Evolutionary conservation across 2,888 invertebrate genomes (phyloP).

Genomic region (Cosmopolites sordidus): DNA sequence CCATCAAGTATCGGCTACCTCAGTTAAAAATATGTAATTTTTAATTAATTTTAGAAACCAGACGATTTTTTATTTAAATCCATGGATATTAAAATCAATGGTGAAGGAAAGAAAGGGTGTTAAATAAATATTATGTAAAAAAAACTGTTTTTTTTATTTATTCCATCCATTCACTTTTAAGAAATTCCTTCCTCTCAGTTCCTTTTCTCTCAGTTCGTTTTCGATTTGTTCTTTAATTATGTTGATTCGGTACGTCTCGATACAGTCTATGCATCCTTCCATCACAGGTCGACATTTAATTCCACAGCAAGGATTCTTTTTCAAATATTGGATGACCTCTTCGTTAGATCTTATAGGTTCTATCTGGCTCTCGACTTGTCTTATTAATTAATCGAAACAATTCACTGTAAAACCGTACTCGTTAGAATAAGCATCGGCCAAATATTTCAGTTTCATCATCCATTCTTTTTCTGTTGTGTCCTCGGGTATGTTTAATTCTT

Average conservation of each 20-base stretch:
- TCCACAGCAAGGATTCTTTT: constrained; percentile 30
- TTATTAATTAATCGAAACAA: constrained; percentile 32
- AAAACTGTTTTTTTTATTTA: constrained; percentile 4
- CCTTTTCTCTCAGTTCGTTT: constrained; percentile 25
- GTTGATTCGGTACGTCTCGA: constrained; percentile 36
- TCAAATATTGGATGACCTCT: constrained; percentile 25
- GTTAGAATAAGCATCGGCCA: constrained; percentile 54
- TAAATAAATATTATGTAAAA: too few species aligned
- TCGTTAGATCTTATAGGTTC: constrained; percentile 15
- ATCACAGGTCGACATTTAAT: constrained; percentile 36
- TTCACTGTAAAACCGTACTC: constrained; percentile 46
- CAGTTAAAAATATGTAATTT: too few species aligned
- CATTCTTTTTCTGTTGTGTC: constrained; percentile 26
- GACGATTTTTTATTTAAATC: too few species aligned
- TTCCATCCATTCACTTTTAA: constrained; percentile 15
- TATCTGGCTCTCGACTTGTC: constrained; percentile 30
- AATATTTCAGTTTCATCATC: constrained; percentile 37
- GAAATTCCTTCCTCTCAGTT: constrained; percentile 25
- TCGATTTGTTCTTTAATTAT: constrained; percentile 34
- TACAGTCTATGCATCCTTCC: constrained; percentile 38
- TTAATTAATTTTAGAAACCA: too few species aligned
- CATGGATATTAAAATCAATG: too few species aligned
- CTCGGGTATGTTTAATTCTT: constrained; percentile 18
- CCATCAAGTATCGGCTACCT: too few species aligned
- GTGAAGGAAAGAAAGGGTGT: too few species aligned